Percentiles rank a stretch among this genome's conserved stretches.
These are phyloP conservation scores for Mugil cephalus DNA, from an alignment of 2,113 vertebrate genomes.

Conservation along the genomic window DNA sequence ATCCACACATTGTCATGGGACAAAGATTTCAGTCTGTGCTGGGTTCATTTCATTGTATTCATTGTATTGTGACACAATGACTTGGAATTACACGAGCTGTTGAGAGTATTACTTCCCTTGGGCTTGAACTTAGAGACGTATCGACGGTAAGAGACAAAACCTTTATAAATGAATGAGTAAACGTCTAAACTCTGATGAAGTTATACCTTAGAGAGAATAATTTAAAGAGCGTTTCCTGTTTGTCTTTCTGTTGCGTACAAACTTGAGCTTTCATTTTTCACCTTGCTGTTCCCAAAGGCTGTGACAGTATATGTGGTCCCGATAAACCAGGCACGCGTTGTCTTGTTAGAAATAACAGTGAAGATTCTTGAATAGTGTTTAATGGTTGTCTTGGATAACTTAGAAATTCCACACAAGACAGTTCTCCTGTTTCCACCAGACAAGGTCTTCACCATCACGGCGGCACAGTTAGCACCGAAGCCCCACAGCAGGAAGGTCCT, in stretches of 20 bases:
- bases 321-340: neutral
- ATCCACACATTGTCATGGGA: neutral
- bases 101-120: neutral
- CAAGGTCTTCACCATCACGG: no score
- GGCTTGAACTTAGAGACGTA: neutral
- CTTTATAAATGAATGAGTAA: neutral
- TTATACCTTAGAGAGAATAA: no score
- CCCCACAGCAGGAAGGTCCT: no score
- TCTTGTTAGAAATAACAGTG: neutral
- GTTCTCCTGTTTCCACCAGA: no score
- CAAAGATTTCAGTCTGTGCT: slow-evolving; percentile 1
- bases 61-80: neutral
- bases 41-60: neutral
- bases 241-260: no score
- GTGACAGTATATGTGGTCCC: neutral
- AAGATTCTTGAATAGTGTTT: neutral
- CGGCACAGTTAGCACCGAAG: no score
- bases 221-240: no score
- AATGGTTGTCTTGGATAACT: no score
- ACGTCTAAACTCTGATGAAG: neutral
- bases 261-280: neutral
- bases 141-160: neutral
- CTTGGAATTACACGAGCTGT: neutral
- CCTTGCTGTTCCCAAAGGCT: neutral
- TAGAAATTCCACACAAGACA: no score